Conservation (phyloP, 2,113 vertebrate genomes). For the Fregetta grallaria region DNA sequence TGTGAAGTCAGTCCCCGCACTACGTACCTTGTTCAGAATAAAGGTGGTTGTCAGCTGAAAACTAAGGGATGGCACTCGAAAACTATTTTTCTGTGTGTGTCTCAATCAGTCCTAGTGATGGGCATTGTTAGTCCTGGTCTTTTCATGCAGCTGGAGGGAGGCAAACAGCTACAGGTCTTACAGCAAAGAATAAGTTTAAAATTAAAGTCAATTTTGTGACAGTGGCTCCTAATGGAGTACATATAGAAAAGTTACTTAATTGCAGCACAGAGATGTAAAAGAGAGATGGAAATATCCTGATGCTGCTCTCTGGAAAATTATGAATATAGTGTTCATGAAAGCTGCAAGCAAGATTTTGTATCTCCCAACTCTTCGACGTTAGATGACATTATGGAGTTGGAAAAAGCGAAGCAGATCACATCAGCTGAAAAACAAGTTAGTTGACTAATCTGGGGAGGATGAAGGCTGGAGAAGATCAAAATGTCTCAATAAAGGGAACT, state of each 20-base stretch:
- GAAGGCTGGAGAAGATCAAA: background rate
- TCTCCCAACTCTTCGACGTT: slow-evolving; percentile 1
- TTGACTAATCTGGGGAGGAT: background rate
- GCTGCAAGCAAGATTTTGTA: background rate
- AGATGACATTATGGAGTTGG: background rate
- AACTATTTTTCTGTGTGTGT: background rate
- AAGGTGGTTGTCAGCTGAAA: background rate
- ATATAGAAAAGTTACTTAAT: background rate
- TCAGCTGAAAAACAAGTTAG: slow-evolving; percentile 21
- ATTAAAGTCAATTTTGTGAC: background rate
- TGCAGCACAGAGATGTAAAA: background rate
- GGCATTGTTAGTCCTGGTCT: fast-evolving
- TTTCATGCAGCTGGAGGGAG: background rate
- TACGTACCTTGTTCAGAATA: fast-evolving
- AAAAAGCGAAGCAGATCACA: background rate
- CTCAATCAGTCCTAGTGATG: background rate
- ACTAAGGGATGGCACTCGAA: background rate
- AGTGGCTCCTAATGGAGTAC: background rate
- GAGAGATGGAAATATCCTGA: background rate
- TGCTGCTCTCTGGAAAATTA: background rate
- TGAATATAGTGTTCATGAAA: background rate
- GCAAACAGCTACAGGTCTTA: background rate
- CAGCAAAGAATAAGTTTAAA: background rate
- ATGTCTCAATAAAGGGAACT: background rate
- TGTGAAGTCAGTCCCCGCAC: fast-evolving